These are phyloP conservation scores for Morelia viridis DNA, from an alignment of 2,797 vertebrate genomes.

Conservation along the genomic window DNA sequence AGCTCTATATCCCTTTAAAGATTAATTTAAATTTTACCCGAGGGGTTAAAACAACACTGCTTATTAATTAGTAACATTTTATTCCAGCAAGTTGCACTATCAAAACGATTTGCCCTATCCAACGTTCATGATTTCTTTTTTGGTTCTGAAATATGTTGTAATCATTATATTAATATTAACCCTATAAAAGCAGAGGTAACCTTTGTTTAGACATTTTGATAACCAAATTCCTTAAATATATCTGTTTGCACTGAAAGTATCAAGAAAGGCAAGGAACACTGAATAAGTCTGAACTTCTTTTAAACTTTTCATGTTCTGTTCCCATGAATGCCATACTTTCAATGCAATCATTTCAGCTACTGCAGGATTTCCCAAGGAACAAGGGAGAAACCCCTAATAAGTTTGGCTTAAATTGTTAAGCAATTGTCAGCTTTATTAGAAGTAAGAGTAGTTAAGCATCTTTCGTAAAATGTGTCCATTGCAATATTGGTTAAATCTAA, in stretches of 20 bases:
- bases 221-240: not conserved
- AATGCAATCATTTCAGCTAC: not conserved
- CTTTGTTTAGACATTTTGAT: conserved; percentile 12
- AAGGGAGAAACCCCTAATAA: not conserved
- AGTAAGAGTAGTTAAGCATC: not conserved
- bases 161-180: not conserved
- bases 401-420: not conserved
- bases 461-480: not conserved
- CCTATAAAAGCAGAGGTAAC: not conserved
- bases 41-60: conserved; percentile 54
- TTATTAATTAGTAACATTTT: conserved; percentile 65
- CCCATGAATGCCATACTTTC: not conserved
- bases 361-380: not conserved
- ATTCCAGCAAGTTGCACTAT: conserved; percentile 58
- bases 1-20: conserved; percentile 20
- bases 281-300: not conserved
- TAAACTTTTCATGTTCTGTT: not conserved
- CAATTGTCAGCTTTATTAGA: not conserved
- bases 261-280: not conserved
- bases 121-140: not conserved
- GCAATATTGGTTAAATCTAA: not conserved
- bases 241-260: not conserved
- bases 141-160: not conserved
- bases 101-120: not conserved
- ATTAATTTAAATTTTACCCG: conserved; percentile 54